phyloP scores from a whole-genome alignment of 2,888 invertebrate species.

The Scrobipalpa costella region DNA sequence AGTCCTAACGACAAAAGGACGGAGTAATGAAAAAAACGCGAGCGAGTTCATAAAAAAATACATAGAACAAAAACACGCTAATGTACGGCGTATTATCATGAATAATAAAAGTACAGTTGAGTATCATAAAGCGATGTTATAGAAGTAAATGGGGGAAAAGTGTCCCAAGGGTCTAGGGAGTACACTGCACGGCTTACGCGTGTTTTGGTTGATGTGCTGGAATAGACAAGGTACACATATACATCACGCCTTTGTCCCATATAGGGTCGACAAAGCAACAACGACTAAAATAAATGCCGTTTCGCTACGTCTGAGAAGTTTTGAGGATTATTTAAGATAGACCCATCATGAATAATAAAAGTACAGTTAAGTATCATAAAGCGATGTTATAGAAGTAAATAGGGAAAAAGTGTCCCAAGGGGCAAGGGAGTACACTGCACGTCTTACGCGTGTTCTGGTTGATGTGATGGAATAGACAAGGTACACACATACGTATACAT shows the following conservation, averaged over 20 bases:
- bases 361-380: conserved; percentile 72
- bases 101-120: conserved; percentile 72
- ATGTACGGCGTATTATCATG: conserved; percentile 73
- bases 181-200: conserved; percentile 36
- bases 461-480: conserved; percentile 28
- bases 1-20: conserved; percentile 44
- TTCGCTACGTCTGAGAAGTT: too few species aligned
- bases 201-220: conserved; percentile 27
- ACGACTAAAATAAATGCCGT: too few species aligned
- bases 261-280: too few species aligned
- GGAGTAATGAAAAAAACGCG: conserved; percentile 42
- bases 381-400: conserved; percentile 74
- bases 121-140: conserved; percentile 75
- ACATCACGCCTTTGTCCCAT: too few species aligned
- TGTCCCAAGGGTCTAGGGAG: conserved; percentile 55
- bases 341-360: conserved; percentile 77
- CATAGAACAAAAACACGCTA: conserved; percentile 60
- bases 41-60: conserved; percentile 51
- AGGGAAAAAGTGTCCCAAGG: conserved; percentile 65
- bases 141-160: conserved; percentile 73
- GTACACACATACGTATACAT: too few species aligned
- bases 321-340: too few species aligned
- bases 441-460: conserved; percentile 30
- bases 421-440: conserved; percentile 45
- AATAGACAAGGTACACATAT: conserved; percentile 21